Evolutionary conservation across 2,113 vertebrate species (phyloP).

Genomic region (Tamias sibiricus): DNA sequence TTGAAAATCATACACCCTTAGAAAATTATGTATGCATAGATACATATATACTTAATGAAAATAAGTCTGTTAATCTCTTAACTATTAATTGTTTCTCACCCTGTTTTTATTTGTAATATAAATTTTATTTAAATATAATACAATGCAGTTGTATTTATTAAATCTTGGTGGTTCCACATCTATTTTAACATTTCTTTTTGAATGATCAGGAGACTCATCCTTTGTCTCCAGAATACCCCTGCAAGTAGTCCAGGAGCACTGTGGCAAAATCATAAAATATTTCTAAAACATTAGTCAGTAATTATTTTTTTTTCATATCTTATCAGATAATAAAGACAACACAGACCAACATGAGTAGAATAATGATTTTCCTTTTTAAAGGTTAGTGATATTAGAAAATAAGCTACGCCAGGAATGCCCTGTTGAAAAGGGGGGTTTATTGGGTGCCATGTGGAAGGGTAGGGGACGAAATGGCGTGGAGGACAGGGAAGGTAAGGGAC

Average conservation of each 20-base stretch:
- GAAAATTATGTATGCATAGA: neutral
- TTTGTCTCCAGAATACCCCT: neutral
- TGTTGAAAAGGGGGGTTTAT: no score
- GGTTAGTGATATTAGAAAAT: no score
- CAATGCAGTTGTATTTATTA: neutral
- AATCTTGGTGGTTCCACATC: neutral
- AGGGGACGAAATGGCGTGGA: no score
- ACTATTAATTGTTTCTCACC: neutral
- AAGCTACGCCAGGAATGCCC: no score
- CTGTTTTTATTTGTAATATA: neutral
- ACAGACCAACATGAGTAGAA: neutral
- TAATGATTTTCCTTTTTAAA: neutral
- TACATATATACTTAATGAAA: accelerated
- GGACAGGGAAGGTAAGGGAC: no score
- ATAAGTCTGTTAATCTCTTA: neutral
- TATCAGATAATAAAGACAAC: no score
- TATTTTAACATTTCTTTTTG: neutral
- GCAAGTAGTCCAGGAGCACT: neutral
- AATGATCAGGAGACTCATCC: neutral
- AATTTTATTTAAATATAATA: neutral
- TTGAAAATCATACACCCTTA: neutral
- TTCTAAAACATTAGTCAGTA: neutral
- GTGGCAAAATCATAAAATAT: neutral
- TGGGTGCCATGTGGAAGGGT: no score
- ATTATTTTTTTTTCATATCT: neutral